phyloP scores from a whole-genome alignment of 2,888 invertebrate species.

The Pristionchus mayeri region DNA sequence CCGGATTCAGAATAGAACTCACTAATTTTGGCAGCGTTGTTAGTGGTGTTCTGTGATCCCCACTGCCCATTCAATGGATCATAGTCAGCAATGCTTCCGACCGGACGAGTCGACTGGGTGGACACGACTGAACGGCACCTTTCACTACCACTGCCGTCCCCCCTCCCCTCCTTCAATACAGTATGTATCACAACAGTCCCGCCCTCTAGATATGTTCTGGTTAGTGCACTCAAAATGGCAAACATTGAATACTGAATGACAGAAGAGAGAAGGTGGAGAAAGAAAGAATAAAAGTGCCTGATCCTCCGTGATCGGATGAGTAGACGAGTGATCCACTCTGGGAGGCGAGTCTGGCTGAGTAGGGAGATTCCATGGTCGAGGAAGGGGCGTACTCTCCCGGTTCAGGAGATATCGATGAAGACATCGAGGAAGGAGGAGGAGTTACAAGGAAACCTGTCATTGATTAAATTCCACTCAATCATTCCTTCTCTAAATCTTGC shows the following conservation, averaged over 20 bases:
- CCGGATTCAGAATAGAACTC: neutral
- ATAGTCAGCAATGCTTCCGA: slow-evolving; percentile 80
- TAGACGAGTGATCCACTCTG: slow-evolving; percentile 63
- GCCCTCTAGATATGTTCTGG: neutral
- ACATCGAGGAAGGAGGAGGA: slow-evolving; percentile 44
- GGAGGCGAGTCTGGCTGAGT: slow-evolving; percentile 52
- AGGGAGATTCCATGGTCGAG: slow-evolving; percentile 50
- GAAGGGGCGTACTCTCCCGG: slow-evolving; percentile 22
- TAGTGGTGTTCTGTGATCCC: slow-evolving; percentile 81
- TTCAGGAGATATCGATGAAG: slow-evolving; percentile 24
- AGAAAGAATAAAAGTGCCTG: slow-evolving; percentile 50
- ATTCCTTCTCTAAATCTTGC: neutral
- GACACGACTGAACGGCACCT: slow-evolving; percentile 51
- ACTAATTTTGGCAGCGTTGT: slow-evolving; percentile 23
- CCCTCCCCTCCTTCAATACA: neutral
- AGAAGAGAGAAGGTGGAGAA: neutral
- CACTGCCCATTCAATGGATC: slow-evolving; percentile 93
- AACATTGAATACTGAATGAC: neutral
- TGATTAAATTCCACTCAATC: neutral
- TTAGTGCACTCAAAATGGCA: no score
- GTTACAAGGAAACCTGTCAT: slow-evolving; percentile 20
- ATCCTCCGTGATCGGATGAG: slow-evolving; percentile 63
- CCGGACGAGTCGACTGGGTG: slow-evolving; percentile 56
- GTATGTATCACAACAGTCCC: neutral
- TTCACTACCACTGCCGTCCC: slow-evolving; percentile 21